Evolutionary conservation across 2,888 invertebrate species (phyloP), one percentile per base, ranked within the genome.

Genomic region (Drosophila imparisetae): DNA sequence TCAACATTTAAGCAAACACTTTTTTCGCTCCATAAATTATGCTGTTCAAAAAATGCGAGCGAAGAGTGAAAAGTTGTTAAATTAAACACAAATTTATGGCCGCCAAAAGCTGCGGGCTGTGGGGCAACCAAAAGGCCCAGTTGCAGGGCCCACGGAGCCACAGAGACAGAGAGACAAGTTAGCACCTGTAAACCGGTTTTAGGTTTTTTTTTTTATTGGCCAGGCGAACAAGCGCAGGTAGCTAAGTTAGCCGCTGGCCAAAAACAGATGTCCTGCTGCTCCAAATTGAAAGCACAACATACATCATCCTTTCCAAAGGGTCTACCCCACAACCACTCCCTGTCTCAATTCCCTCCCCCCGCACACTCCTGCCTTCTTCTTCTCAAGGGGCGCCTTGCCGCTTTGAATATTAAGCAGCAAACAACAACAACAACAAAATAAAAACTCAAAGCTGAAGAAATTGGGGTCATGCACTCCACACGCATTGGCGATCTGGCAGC

Each of bases 191-290:
- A 86, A 83, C 89, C 80, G 88, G 86, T 83, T 42, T 30, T 79
- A 42, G 42, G 48, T 48, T n/a, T 30, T 7, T 11, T 52, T 10
- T 32, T 10, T 50, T n/a, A 4, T 21, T 52, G 13, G 1, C 24
- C 11, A 49, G 2, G 18, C 27, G 11, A 38, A 29, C 8, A 24
- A 32, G 66, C 38, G 64, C 77, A 73, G 77, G 77, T 77, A 73
- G 78, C 63, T 34, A 15, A 40, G 40, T 15, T 10, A 24, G 72
- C 66, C 48, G 59, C 49, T 72, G 69, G 66, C 59, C 61, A 90
- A 90, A 91, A 91, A 91, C 91, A 91, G 91, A 91, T 91, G 91
- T 91, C 91, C 91, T 91, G 90, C 86, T 90, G 90, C 91, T 90
- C 90, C 91, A 90, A 90, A 90, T 90, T 86, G 91, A 90, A 89